Percentiles rank a stretch among this genome's conserved stretches.
phyloP scores from a whole-genome alignment of 2,113 vertebrate species.

The Struthidea cinerea region DNA sequence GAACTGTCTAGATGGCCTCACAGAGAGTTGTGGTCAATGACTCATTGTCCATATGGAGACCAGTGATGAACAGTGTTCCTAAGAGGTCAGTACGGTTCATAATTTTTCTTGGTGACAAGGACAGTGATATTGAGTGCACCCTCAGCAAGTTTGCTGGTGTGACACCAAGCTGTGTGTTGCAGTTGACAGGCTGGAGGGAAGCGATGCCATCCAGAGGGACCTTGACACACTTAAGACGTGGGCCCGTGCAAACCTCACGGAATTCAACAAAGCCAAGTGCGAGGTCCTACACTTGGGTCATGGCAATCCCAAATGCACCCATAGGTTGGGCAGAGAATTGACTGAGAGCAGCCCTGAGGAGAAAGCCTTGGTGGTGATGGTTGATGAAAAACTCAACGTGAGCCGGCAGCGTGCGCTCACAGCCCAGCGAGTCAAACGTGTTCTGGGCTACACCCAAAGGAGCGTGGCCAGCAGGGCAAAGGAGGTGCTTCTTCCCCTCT shows the following conservation, averaged over 20 bases:
- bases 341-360: background rate
- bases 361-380: background rate
- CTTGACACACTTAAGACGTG: accelerated
- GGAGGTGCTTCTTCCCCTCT: background rate
- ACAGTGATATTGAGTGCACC: background rate
- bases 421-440: background rate
- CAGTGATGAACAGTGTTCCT: accelerated
- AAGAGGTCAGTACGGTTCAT: background rate
- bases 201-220: background rate
- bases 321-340: background rate
- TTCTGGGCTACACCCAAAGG: background rate
- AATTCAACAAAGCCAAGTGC: background rate
- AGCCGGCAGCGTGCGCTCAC: accelerated
- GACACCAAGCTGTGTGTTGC: background rate
- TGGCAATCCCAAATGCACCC: background rate
- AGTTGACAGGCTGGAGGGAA: accelerated
- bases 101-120: background rate
- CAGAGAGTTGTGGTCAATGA: accelerated
- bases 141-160: background rate
- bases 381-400: background rate
- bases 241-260: background rate
- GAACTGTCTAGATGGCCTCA: background rate
- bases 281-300: background rate
- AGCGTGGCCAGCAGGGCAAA: background rate
- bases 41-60: background rate